These are phyloP conservation scores for Dermatophagoides farinae DNA, from an alignment of 1,140 invertebrate genomes.

Conservation along the genomic window DNA sequence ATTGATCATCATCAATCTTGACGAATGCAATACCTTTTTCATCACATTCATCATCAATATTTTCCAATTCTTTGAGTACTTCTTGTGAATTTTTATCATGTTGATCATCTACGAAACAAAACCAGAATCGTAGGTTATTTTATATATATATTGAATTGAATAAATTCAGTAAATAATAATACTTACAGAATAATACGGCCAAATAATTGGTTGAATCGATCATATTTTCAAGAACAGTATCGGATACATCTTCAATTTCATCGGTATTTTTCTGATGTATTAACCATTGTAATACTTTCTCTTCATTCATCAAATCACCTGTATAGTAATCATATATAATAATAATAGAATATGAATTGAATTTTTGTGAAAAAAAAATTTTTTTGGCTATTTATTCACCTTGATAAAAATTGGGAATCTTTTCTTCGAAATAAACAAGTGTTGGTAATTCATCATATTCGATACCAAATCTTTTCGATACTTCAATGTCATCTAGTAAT, in stretches of 20 bases:
- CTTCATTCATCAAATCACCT: constrained; percentile 23
- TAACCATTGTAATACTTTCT: constrained; percentile 24
- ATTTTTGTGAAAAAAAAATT: not conserved
- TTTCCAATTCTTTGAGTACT: constrained; percentile 26
- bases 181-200: constrained; percentile 79
- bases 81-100: constrained; percentile 21
- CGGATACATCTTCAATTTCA: constrained; percentile 83
- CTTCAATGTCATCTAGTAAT: constrained; percentile 38
- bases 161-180: not conserved
- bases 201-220: constrained; percentile 68
- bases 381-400: constrained; percentile 35
- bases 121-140: too few species aligned
- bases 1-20: constrained; percentile 22
- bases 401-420: constrained; percentile 73
- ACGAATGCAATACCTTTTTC: constrained; percentile 21
- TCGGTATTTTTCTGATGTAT: constrained; percentile 42
- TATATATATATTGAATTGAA: not conserved
- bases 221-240: constrained; percentile 73
- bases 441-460: constrained; percentile 61
- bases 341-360: not conserved
- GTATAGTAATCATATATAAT: not conserved
- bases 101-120: constrained; percentile 22
- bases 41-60: constrained; percentile 25
- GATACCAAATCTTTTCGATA: constrained; percentile 64
- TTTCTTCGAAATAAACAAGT: constrained; percentile 72